Percentiles rank a stretch among this genome's conserved stretches.
Evolutionary conservation across 2,888 invertebrate species (phyloP).

Genomic region (Apoda limacodes): DNA sequence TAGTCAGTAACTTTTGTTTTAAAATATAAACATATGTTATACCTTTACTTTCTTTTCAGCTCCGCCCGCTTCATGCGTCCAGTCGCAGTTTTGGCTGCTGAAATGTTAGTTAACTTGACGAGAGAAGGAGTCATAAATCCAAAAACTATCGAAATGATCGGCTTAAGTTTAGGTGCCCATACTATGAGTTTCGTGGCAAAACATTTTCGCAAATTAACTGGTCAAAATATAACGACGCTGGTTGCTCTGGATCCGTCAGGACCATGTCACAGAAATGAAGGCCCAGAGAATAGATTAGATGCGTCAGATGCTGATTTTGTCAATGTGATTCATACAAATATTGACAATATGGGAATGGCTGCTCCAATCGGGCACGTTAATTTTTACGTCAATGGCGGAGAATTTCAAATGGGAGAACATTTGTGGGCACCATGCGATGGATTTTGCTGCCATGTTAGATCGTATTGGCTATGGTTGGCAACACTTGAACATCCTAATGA

Average conservation of each 20-base stretch:
- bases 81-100: conserved; percentile 15
- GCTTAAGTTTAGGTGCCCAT: conserved; percentile 22
- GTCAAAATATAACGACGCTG: conserved; percentile 16
- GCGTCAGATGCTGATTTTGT: conserved; percentile 21
- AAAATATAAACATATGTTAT: too few relatives aligned
- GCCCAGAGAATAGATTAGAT: conserved; percentile 17
- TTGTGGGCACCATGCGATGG: conserved; percentile 29
- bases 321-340: conserved; percentile 18
- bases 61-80: conserved; percentile 15
- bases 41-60: too few relatives aligned
- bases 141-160: conserved; percentile 16
- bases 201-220: conserved; percentile 18
- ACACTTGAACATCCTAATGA: conserved; percentile 28
- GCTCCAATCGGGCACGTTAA: conserved; percentile 21
- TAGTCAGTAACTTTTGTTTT: too few relatives aligned
- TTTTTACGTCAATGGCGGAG: conserved; percentile 26
- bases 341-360: conserved; percentile 20
- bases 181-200: conserved; percentile 23
- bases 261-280: conserved; percentile 20
- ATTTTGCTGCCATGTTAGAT: conserved; percentile 32
- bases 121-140: conserved; percentile 16
- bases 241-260: conserved; percentile 21
- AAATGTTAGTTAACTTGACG: conserved; percentile 19
- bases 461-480: conserved; percentile 31
- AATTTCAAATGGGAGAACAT: conserved; percentile 31